Conservation (phyloP, 2,797 vertebrate genomes). For the Echiichthys vipera region DNA sequence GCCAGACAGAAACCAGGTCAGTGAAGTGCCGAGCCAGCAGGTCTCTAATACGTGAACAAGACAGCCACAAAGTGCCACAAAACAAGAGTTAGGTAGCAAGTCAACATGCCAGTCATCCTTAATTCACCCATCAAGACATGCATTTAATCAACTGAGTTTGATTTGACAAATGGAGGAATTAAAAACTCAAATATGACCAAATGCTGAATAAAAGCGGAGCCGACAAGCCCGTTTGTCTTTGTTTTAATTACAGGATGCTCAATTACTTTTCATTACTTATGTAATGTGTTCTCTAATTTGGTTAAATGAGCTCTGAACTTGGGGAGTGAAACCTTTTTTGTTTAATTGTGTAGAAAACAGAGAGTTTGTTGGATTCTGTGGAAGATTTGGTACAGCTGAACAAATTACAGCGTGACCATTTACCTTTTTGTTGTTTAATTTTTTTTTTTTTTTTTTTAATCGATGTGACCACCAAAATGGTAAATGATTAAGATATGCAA, state of each 20-base stretch:
- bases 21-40: not conserved
- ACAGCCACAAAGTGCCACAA: not conserved
- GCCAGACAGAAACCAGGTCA: conserved; percentile 33
- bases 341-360: conserved; percentile 54
- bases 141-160: conserved; percentile 8
- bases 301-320: conserved; percentile 61
- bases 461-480: not conserved
- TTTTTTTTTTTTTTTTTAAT: too few species aligned
- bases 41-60: not conserved
- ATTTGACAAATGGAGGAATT: conserved; percentile 58
- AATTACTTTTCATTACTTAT: conserved; percentile 75
- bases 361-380: conserved; percentile 33
- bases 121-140: conserved; percentile 24
- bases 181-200: conserved; percentile 61
- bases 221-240: conserved; percentile 69
- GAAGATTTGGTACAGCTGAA: conserved; percentile 16
- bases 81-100: not conserved
- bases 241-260: conserved; percentile 71
- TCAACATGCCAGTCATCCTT: not conserved
- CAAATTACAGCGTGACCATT: not conserved
- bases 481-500: not conserved
- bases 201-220: conserved; percentile 47
- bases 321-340: conserved; percentile 55
- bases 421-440: too few species aligned
- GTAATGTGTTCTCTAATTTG: conserved; percentile 69